These are phyloP conservation scores for Drosophila prolongata DNA, from an alignment of 2,888 invertebrate genomes.

Conservation along the genomic window DNA sequence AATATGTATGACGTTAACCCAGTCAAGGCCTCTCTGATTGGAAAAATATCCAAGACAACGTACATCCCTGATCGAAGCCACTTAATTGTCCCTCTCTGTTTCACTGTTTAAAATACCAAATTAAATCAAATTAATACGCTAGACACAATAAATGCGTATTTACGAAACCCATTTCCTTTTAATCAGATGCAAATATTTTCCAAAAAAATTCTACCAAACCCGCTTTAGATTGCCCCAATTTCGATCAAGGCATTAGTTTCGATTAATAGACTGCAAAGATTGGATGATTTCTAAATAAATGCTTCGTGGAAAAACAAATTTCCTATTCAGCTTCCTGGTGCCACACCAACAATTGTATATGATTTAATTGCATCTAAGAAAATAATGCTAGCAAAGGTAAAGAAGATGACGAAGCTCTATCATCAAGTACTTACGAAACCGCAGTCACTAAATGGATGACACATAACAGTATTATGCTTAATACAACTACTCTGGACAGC, in stretches of 20 bases:
- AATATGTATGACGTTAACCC: background rate
- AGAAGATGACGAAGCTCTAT: background rate
- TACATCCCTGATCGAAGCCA: background rate
- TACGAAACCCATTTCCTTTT: slow-evolving; percentile 12
- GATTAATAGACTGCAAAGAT: background rate
- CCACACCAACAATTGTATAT: background rate
- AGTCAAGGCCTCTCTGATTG: background rate
- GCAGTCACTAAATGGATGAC: slow-evolving; percentile 5
- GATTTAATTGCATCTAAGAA: background rate
- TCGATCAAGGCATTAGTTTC: background rate
- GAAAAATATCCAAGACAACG: background rate
- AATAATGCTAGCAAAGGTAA: slow-evolving; percentile 12
- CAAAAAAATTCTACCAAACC: background rate
- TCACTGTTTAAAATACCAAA: slow-evolving; percentile 7
- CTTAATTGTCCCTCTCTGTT: background rate
- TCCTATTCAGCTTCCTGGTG: background rate
- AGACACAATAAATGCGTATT: slow-evolving; percentile 6
- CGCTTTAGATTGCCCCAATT: background rate
- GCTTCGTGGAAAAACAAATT: no score
- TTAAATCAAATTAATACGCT: slow-evolving; percentile 29
- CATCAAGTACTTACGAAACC: background rate
- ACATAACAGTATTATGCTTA: slow-evolving; percentile 12
- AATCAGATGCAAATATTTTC: slow-evolving; percentile 23
- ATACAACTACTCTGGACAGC: background rate
- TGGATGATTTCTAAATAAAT: background rate